These are phyloP conservation scores for Dicrurus megarhynchus DNA, from an alignment of 2,113 vertebrate species.

Conservation along the genomic window DNA sequence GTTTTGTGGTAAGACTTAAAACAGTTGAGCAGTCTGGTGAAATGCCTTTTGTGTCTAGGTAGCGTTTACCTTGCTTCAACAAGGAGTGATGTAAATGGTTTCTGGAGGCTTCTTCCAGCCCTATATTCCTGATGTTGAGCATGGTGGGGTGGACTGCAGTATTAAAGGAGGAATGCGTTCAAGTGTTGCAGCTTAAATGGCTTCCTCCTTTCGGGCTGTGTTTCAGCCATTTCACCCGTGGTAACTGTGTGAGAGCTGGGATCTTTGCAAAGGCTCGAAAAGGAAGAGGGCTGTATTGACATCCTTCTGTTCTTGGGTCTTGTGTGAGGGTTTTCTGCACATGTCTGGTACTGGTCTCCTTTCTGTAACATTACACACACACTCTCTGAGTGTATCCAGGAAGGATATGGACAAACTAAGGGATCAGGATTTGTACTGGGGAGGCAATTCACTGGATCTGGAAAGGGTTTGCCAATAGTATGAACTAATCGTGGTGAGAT, in stretches of 20 bases:
- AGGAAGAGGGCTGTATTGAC: neutral
- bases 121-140: neutral
- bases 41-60: neutral
- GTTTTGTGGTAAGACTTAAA: neutral
- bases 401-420: neutral
- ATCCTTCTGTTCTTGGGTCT: fast-evolving
- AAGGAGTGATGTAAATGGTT: neutral
- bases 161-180: neutral
- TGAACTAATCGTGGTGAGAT: neutral
- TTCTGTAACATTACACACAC: neutral
- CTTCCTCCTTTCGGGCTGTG: neutral
- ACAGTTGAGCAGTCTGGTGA: neutral
- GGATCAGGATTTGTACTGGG: neutral
- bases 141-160: neutral
- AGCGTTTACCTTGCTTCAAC: neutral
- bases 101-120: neutral
- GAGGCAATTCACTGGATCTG: neutral
- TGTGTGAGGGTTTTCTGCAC: neutral
- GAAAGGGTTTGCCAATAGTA: neutral
- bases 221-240: neutral
- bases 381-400: neutral
- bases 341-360: fast-evolving
- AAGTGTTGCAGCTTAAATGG: neutral
- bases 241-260: fast-evolving
- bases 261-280: neutral